Evolutionary conservation across 2,797 vertebrate genomes (phyloP).

Genomic region (Protonibea diacanthus): DNA sequence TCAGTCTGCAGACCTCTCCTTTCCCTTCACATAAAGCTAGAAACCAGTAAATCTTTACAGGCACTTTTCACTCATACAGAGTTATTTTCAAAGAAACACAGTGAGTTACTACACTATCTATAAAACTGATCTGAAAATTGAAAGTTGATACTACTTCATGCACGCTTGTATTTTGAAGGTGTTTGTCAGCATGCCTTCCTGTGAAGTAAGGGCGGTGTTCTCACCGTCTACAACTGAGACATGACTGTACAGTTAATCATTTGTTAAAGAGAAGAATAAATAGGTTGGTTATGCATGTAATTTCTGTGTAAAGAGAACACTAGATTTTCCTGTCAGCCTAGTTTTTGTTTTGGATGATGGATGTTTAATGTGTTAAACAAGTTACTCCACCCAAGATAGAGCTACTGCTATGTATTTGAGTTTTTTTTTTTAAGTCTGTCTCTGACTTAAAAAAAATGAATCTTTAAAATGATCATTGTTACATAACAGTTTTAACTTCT

Average conservation of each 20-base stretch:
- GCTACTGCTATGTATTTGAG: background rate
- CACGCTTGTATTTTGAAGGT: background rate
- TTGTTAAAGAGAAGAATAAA: background rate
- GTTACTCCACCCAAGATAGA: slow-evolving; percentile 17
- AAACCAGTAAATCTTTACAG: slow-evolving; percentile 6
- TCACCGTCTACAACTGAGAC: background rate
- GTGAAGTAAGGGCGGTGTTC: background rate
- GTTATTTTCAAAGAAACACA: background rate
- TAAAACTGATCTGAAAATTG: background rate
- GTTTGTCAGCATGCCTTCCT: background rate
- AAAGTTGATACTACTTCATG: background rate
- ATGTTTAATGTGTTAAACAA: slow-evolving; percentile 12
- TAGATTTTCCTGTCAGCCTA: slow-evolving; percentile 38
- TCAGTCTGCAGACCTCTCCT: background rate
- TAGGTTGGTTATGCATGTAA: slow-evolving; percentile 3
- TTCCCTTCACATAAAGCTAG: background rate
- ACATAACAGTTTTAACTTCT: slow-evolving; percentile 37
- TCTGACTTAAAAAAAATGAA: background rate
- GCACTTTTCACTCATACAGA: background rate
- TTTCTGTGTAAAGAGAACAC: slow-evolving; percentile 19
- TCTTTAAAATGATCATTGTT: slow-evolving; percentile 31
- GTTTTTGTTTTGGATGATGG: slow-evolving; percentile 37
- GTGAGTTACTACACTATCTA: background rate
- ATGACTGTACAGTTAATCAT: background rate
- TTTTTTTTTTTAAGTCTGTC: background rate